Evolutionary conservation across 2,113 vertebrate species (phyloP).

Genomic region (Sporophila hypoxantha): DNA sequence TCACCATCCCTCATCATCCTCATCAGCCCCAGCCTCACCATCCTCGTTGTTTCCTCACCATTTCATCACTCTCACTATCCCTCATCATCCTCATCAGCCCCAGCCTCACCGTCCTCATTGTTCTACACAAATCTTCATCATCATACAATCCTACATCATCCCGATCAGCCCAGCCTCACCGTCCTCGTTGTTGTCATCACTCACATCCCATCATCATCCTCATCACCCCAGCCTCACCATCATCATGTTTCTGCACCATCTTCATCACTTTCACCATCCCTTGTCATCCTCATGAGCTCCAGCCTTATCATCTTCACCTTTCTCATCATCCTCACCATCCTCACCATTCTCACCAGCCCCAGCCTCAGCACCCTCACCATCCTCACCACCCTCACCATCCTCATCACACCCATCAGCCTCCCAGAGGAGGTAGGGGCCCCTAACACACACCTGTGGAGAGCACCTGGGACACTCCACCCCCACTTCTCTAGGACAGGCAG

Average conservation of each 20-base stretch:
- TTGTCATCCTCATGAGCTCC: too few relatives aligned
- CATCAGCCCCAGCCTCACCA: neutral
- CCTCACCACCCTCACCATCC: neutral
- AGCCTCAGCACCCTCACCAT: neutral
- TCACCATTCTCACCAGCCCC: neutral
- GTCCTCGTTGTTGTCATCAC: too few relatives aligned
- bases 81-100: neutral
- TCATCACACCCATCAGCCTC: neutral
- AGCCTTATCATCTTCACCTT: too few relatives aligned
- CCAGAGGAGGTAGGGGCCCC: neutral
- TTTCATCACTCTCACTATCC: neutral
- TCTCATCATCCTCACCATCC: neutral
- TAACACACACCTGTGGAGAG: too few relatives aligned
- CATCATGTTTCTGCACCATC: too few relatives aligned
- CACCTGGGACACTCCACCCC: neutral
- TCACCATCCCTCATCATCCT: neutral
- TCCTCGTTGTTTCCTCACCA: fast-evolving
- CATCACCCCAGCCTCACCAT: neutral
- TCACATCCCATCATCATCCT: too few relatives aligned
- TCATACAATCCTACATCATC: neutral
- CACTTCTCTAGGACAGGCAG: neutral
- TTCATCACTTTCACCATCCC: neutral
- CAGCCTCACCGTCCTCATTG: neutral
- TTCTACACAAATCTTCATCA: too few relatives aligned
- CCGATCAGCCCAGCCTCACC: too few relatives aligned